Percentiles rank a stretch among this genome's conserved stretches.
These are phyloP conservation scores for Mesorhabditis sp. DNA, from an alignment of 2,888 invertebrate species.

Conservation along the genomic window DNA sequence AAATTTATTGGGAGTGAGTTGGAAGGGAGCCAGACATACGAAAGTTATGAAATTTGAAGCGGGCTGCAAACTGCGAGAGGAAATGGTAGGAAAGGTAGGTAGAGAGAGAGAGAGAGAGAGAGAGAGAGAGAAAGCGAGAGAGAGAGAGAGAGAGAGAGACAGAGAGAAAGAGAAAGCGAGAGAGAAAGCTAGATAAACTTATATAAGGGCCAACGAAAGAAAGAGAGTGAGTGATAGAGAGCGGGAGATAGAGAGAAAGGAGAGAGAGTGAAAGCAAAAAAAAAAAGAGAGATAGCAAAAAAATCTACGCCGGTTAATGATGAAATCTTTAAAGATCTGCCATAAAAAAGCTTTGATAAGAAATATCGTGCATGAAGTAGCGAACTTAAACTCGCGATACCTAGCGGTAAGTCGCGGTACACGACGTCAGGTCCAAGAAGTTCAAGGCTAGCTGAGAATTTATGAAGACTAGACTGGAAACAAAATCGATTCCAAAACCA, in stretches of 20 bases:
- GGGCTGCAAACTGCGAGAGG: neutral
- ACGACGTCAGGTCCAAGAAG: no score
- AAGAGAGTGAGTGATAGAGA: neutral
- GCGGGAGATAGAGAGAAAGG: neutral
- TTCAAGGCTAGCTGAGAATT: no score
- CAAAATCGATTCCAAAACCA: no score
- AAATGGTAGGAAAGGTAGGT: neutral
- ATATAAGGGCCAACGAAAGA: neutral
- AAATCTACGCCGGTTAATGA: neutral
- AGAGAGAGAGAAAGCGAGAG: neutral
- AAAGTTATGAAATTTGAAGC: neutral
- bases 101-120: neutral
- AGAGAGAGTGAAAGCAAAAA: neutral
- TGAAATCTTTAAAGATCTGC: no score
- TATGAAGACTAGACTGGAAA: no score
- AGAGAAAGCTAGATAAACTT: no score
- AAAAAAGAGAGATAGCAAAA: constrained; percentile 15
- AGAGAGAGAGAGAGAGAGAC: neutral
- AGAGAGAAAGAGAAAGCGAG: neutral
- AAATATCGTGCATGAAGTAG: no score
- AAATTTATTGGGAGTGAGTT: constrained; percentile 1
- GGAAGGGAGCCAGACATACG: neutral
- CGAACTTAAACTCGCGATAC: no score
- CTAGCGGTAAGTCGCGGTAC: no score
- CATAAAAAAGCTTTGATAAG: no score